phyloP scores from a whole-genome alignment of 2,888 invertebrate species.

The Camptogramma bilineatum region DNA sequence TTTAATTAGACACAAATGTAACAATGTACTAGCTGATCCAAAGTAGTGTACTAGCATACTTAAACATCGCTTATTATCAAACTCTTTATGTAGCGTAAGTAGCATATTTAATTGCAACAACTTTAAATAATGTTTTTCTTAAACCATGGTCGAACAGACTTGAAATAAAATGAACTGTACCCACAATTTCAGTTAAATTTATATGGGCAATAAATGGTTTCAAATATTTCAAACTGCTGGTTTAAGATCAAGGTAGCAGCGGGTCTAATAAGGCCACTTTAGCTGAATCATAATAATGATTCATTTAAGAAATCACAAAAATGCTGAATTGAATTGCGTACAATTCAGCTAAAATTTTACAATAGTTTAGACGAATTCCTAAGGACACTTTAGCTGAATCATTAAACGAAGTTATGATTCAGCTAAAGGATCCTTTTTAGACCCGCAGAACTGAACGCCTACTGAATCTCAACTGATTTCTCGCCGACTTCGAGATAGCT shows the following conservation, averaged over 20 bases:
- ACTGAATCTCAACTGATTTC: neutral
- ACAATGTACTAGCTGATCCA: slow-evolving; percentile 11
- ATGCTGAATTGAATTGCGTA: too few relatives aligned
- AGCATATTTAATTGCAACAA: slow-evolving; percentile 33
- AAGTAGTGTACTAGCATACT: slow-evolving; percentile 1
- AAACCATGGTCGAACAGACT: neutral
- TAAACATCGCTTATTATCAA: slow-evolving; percentile 6
- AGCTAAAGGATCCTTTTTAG: too few relatives aligned
- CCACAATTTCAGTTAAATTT: neutral
- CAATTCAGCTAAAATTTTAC: too few relatives aligned
- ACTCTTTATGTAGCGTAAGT: slow-evolving; percentile 32
- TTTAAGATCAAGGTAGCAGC: neutral
- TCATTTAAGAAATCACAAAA: too few relatives aligned
- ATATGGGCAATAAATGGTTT: neutral
- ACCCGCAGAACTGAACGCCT: neutral
- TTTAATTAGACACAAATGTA: slow-evolving; percentile 27
- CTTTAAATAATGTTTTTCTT: neutral
- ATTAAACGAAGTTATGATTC: too few relatives aligned
- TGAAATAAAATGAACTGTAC: too few relatives aligned
- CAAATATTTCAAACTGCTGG: neutral
- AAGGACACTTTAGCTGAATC: too few relatives aligned
- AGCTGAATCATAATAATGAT: too few relatives aligned
- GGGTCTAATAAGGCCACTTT: too few relatives aligned
- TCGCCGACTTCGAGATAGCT: neutral
- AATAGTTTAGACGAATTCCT: too few relatives aligned